phyloP scores from a whole-genome alignment of 2,888 invertebrate genomes.

The Cordylochernes scorpioides region DNA sequence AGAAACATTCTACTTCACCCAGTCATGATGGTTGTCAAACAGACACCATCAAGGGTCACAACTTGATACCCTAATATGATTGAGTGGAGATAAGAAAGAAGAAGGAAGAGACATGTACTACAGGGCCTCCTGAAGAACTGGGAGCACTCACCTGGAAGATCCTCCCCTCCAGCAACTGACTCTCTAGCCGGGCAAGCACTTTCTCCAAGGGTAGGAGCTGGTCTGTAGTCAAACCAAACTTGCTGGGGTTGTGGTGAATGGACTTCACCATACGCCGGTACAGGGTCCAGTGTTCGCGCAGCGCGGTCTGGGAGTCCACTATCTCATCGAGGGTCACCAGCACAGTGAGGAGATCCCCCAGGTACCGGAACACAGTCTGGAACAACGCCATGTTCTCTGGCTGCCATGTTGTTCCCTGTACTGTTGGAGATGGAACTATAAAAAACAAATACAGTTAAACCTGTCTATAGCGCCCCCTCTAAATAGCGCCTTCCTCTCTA shows the following conservation, averaged over 20 bases:
- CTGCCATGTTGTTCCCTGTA: no score
- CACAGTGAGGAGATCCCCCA: slow-evolving; percentile 26
- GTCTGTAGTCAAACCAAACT: slow-evolving; percentile 32
- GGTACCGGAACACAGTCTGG: slow-evolving; percentile 21
- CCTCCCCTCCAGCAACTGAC: slow-evolving; percentile 35
- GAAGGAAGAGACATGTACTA: slow-evolving; percentile 1
- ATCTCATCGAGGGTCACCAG: slow-evolving; percentile 38
- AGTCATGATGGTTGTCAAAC: no score
- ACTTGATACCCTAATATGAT: no score
- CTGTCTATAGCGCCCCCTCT: no score
- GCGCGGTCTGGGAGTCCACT: slow-evolving; percentile 29
- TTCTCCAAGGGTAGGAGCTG: slow-evolving; percentile 39
- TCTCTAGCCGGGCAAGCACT: slow-evolving; percentile 39
- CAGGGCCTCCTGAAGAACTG: not conserved
- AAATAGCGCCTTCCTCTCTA: no score
- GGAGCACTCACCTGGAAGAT: slow-evolving; percentile 34
- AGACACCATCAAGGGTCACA: no score
- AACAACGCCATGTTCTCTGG: slow-evolving; percentile 1
- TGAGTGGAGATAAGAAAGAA: no score
- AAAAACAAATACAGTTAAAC: no score
- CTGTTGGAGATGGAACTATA: no score
- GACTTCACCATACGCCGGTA: slow-evolving; percentile 46
- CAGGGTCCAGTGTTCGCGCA: slow-evolving; percentile 42
- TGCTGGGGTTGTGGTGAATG: slow-evolving; percentile 34
- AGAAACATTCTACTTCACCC: no score